Conservation (phyloP, 2,888 invertebrate species). For the Lacanobia oleracea region DNA sequence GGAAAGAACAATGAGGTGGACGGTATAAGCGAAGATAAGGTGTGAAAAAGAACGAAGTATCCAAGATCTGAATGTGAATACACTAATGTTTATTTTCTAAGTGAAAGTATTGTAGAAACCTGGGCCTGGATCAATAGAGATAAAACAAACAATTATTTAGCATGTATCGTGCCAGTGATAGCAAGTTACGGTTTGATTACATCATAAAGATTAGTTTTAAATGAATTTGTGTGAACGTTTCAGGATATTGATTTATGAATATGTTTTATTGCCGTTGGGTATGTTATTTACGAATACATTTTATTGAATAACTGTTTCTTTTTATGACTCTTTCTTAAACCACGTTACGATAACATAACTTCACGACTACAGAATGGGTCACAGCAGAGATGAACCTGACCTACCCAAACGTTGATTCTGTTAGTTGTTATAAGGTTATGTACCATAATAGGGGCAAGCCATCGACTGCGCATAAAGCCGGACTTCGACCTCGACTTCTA, state of each 20-base stretch:
- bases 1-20: slow-evolving; percentile 78
- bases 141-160: slow-evolving; percentile 51
- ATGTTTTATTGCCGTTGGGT: slow-evolving; percentile 52
- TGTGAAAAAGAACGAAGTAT: slow-evolving; percentile 65
- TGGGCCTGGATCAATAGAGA: slow-evolving; percentile 36
- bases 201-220: slow-evolving; percentile 33
- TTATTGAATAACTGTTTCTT: slow-evolving; percentile 36
- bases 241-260: slow-evolving; percentile 46
- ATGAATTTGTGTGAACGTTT: slow-evolving; percentile 55
- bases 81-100: slow-evolving; percentile 44
- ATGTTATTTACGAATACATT: slow-evolving; percentile 55
- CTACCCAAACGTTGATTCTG: not conserved
- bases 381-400: not conserved
- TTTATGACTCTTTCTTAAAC: not conserved
- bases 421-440: too few species aligned
- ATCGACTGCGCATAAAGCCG: not conserved
- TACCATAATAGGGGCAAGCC: not conserved
- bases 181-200: slow-evolving; percentile 53
- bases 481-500: not conserved
- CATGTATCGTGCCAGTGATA: slow-evolving; percentile 48
- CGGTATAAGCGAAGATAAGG: slow-evolving; percentile 85
- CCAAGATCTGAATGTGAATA: slow-evolving; percentile 52
- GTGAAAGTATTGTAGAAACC: slow-evolving; percentile 51
- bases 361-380: not conserved
- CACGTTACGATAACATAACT: not conserved